Base-by-base conservation (phyloP, 2,888 invertebrate species). In the Thecophora atra region DNA sequence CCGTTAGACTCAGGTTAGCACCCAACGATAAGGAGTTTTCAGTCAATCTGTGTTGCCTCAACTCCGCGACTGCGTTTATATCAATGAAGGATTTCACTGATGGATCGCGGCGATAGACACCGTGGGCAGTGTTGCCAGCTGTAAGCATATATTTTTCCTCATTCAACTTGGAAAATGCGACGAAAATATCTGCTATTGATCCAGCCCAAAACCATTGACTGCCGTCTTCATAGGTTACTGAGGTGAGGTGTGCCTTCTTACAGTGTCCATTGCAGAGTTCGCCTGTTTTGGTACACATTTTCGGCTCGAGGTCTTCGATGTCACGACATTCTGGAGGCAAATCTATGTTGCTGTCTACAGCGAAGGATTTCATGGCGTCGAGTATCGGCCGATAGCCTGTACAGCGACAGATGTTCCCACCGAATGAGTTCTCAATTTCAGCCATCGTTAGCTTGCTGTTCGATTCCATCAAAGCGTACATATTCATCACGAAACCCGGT, bases 381-480 rank as follows among this genome's bases (percentile, higher is more conserved):
- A 93, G 87, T 74, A 94, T 94, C 0, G 94, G 89, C 5, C 94
- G 88, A 81, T 93, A 94, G 0, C 94, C 94, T 0, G 94, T 94
- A 79, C 94, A 94, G 69, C 94, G 89, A 77, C 94, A 94, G 37
- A 94, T 91, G 77, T 94, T 93, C 65, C 93, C 89, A 8, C 93
- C 94, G 78, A 94, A 93, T 0, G 92, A 90, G 79, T 93, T 91
- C 83, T 94, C 94, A 15, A 94, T 88, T 78, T 92, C 91, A 76
- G 89, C 86, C 88, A 89, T 89, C 1, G 90, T 89, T 30, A 91
- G 79, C 24, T 87, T 85, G 47, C 89, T 88, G 3, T 88, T 89
- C 0, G 87, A 83, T 79, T 89, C 85, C 51, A 88, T 81, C 37
- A 91, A 79, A 54, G 90, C 90, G 82, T 76, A 85, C 92, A 93